A percentile compares a stretch with the other conserved stretches of the same genome.
Conservation (phyloP, 2,888 invertebrate genomes). For the Embidobia sp. region DNA sequence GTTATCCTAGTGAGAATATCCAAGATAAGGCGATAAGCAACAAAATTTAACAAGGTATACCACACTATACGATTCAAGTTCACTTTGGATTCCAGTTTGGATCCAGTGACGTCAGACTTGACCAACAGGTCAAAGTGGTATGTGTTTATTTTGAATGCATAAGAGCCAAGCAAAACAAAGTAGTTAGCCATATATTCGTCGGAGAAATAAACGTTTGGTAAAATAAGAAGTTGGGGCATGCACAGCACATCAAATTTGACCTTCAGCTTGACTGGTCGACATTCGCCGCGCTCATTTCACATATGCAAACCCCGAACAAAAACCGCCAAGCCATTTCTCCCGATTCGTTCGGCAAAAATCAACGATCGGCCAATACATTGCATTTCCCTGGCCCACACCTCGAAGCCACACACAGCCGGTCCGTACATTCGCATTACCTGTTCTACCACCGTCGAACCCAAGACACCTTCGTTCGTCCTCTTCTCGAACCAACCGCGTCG, state of each 20-base stretch:
- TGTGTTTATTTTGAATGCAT: not conserved
- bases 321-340: conserved; percentile 26
- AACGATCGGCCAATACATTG: not conserved
- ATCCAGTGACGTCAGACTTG: no score
- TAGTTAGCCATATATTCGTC: no score
- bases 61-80: no score
- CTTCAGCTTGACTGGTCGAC: not conserved
- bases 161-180: no score
- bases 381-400: conserved; percentile 10
- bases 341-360: conserved; percentile 7
- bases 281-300: not conserved
- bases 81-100: no score
- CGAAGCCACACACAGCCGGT: conserved; percentile 16
- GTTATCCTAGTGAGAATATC: no score
- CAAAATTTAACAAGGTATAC: no score
- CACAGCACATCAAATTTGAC: not conserved
- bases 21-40: no score
- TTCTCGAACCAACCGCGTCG: not conserved
- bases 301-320: conserved; percentile 2
- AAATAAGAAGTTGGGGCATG: no score
- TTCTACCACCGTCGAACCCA: conserved; percentile 16
- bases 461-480: conserved; percentile 12
- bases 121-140: no score
- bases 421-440: conserved; percentile 19
- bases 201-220: no score